A percentile compares a stretch with the other conserved stretches of the same genome.
Conservation (phyloP, 2,888 invertebrate genomes). For the Griposia aprilina region DNA sequence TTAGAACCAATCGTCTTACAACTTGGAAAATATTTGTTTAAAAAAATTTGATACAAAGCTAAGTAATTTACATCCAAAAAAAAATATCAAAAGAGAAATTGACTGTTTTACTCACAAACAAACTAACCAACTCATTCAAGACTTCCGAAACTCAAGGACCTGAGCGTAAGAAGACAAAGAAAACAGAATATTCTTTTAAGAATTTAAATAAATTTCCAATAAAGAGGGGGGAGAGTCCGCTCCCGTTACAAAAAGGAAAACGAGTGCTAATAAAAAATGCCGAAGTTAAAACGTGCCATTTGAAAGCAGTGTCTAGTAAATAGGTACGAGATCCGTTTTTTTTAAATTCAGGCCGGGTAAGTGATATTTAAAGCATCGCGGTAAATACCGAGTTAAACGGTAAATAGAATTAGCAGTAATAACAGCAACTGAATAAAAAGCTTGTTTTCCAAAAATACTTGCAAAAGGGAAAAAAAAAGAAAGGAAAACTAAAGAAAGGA, state of each 20-base stretch:
- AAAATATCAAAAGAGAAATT: slow-evolving; percentile 31
- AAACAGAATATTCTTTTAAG: slow-evolving; percentile 83
- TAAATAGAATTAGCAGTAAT: neutral
- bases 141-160: slow-evolving; percentile 75
- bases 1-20: neutral
- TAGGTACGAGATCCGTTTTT: slow-evolving; percentile 68
- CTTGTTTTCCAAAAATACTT: neutral
- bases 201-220: slow-evolving; percentile 89
- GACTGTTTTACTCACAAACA: slow-evolving; percentile 61
- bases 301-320: slow-evolving; percentile 83
- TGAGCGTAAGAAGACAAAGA: slow-evolving; percentile 75
- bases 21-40: neutral
- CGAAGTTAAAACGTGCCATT: slow-evolving; percentile 79
- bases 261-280: slow-evolving; percentile 86
- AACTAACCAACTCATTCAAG: slow-evolving; percentile 81
- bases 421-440: neutral
- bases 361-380: neutral
- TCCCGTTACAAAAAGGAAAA: slow-evolving; percentile 86
- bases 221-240: slow-evolving; percentile 79
- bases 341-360: slow-evolving; percentile 69
- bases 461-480: too few relatives aligned
- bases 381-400: neutral
- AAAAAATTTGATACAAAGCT: slow-evolving; percentile 3
- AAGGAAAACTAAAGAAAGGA: neutral
- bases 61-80: neutral